Base-by-base conservation (phyloP, 2,113 vertebrate genomes). In the Actinemys pallida region DNA sequence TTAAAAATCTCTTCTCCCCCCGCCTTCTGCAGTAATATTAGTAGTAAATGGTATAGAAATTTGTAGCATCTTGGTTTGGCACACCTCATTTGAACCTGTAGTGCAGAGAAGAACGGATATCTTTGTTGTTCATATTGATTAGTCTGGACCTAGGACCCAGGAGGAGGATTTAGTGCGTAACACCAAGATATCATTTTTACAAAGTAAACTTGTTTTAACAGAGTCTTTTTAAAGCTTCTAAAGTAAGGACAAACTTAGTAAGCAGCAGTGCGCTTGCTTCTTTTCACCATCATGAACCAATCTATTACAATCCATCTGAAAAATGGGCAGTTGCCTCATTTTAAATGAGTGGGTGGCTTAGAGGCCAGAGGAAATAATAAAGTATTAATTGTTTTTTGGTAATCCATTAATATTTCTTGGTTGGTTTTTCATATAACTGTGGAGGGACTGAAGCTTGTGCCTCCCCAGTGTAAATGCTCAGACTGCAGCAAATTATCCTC, bases 181-280 rank as follows among this genome's bases (percentile, higher is more conserved):
- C 57, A 81, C 53, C 56, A 90, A 83, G 94, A 85, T 92, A 94
- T 62, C 94, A 62, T 0, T 96, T 96, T 94, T 90, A 95, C 83
- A n/a, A 90, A 96, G 96, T 96, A 87, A 95, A 92, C 96, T 97
- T 95, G 91, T 94, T 80, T 91, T 93, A 92, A 87, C 83, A 97
- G 95, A 91, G 39, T 79, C 91, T 78, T 45, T 95, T 93, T 97
- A 97, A 95, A 81, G 95, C 87, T 91, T 97, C 87, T 90, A 87
- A 97, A 82, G 14, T 93, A 84, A 95, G 95, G 62, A 54, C 84
- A 91, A 84, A 25, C 35, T 93, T 95, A 65, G 50, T 94, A 82
- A 95, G 95, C 83, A 56, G 65, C 87, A 89, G 13, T 94, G 91
- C 90, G 90, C 94, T 95, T 94, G 90, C 93, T 93, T 81, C 22